Base-by-base conservation (phyloP, 2,113 vertebrate genomes). In the Crypturellus undulatus region DNA sequence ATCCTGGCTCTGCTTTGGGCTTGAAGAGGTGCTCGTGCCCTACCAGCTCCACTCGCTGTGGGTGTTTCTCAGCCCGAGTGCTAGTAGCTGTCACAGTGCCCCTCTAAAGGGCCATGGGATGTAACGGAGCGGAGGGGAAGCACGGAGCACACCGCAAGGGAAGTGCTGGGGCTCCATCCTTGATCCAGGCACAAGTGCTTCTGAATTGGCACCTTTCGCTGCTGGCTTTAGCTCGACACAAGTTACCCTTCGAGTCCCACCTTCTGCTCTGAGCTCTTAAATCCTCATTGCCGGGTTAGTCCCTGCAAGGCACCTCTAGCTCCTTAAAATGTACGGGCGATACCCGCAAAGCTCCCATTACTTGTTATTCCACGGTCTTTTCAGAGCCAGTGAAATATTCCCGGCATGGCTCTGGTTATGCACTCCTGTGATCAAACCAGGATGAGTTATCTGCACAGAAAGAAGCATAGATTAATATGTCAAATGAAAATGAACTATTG, bases 401-500 rank as follows among this genome's bases (percentile, higher is more conserved):
- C 84, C 56, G 91, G 81, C 64, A 1, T 83, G 87, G 90, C 5
- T 22, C 79, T 87, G 82, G 93, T 63, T 91, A 40, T 36, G 54
- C 94, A 40, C 91, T 94, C 76, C 87, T 87, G 91, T 87, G 87
- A 87, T 47, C 90, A 34, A 0, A 4, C 90, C 80, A 47, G 90
- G 64, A 92, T 95, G 95, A 95, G 90, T 95, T 97, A 94, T 94
- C 96, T 91, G 47, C 77, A 64, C 84, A 93, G 89, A 95, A 92
- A 83, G 84, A 59, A 87, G 87, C 93, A 91, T 45, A 85, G 95
- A 96, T 97, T 96, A 96, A 94, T 85, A 90, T 63, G 82, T 97
- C 94, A 94, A 85, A 95, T 93, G 91, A 94, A 94, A 96, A 94
- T 94, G 96, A 96, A 94, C 90, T 95, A 95, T 93, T 0, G 79